Conservation (phyloP, 2,797 vertebrate species). For the Tamandua tetradactyla region DNA sequence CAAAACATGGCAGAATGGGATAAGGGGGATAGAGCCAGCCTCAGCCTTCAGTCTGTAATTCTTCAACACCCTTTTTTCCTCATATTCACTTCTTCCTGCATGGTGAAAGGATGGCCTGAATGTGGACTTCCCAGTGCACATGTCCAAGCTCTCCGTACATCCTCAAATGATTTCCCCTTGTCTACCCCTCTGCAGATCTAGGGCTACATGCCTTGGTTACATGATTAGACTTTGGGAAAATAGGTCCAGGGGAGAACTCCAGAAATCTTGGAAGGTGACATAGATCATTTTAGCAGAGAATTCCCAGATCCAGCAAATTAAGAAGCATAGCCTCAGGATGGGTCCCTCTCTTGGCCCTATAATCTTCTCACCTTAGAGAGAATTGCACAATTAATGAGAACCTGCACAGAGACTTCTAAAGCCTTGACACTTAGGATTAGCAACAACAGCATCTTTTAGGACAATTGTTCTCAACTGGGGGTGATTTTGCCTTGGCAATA, state of each 20-base stretch:
- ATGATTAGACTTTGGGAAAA: background rate
- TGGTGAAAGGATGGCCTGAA: rapidly evolving
- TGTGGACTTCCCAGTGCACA: too few relatives aligned
- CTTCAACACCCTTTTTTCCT: background rate
- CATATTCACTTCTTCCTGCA: background rate
- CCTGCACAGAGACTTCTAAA: background rate
- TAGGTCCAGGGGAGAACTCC: background rate
- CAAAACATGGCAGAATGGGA: background rate
- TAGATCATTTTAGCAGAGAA: background rate
- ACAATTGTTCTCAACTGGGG: background rate
- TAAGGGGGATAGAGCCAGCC: background rate
- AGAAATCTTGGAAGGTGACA: background rate
- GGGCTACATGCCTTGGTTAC: background rate
- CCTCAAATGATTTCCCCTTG: background rate
- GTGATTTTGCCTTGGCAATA: background rate
- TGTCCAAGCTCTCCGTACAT: background rate
- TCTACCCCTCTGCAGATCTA: background rate
- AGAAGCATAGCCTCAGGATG: background rate
- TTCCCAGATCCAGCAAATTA: background rate
- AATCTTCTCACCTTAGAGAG: background rate
- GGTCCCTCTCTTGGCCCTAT: background rate
- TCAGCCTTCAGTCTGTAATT: background rate
- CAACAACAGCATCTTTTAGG: background rate
- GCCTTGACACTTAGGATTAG: background rate
- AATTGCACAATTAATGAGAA: background rate